Conservation (phyloP, 2,113 vertebrate genomes). For the Arenaria interpres region DNA sequence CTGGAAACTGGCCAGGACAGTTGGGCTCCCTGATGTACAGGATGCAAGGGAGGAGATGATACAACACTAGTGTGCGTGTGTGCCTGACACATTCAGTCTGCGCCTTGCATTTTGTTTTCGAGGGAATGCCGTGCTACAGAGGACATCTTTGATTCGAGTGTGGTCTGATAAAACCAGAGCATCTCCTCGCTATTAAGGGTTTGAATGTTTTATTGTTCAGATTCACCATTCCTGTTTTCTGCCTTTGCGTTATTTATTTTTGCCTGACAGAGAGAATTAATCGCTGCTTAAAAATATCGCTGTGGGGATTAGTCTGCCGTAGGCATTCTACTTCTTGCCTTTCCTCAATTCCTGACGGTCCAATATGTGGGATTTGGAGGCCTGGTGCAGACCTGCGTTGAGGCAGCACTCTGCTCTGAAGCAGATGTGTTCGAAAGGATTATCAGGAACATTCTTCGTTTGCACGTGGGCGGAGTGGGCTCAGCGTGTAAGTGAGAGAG, state of each 20-base stretch:
- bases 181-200: background rate
- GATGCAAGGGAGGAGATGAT: background rate
- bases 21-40: background rate
- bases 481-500: background rate
- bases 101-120: background rate
- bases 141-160: background rate
- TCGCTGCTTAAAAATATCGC: background rate
- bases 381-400: background rate
- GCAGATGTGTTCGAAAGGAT: constrained; percentile 26
- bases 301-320: background rate
- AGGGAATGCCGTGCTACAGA: background rate
- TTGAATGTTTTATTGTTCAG: background rate
- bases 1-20: constrained; percentile 12
- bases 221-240: background rate
- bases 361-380: background rate
- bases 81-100: background rate
- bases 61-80: background rate
- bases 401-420: background rate
- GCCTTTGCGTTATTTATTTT: background rate
- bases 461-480: background rate
- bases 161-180: background rate
- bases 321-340: background rate
- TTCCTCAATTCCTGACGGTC: background rate
- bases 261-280: background rate
- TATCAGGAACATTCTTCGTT: background rate